These are phyloP conservation scores for Melinaea menophilus DNA, from an alignment of 2,888 invertebrate genomes.

Conservation along the genomic window DNA sequence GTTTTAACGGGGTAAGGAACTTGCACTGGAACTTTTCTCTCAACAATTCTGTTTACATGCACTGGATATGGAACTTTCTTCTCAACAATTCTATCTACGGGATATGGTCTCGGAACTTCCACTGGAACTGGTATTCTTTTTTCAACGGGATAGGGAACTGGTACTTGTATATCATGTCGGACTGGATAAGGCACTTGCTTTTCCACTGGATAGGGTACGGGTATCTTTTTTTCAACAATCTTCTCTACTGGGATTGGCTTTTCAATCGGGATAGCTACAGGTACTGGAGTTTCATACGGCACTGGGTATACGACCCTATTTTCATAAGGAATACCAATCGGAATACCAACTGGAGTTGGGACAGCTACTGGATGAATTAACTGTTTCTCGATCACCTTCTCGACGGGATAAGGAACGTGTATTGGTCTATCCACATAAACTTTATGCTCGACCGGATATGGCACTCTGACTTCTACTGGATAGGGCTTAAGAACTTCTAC, in stretches of 20 bases:
- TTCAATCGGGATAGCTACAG: slow-evolving; percentile 67
- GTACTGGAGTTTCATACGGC: slow-evolving; percentile 62
- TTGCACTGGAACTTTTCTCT: slow-evolving; percentile 64
- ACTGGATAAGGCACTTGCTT: slow-evolving; percentile 68
- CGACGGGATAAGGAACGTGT: slow-evolving; percentile 70
- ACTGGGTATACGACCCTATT: slow-evolving; percentile 58
- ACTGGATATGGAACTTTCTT: slow-evolving; percentile 69
- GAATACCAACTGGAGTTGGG: slow-evolving; percentile 66
- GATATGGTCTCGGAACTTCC: slow-evolving; percentile 67
- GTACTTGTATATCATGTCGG: slow-evolving; percentile 59
- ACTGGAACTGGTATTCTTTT: slow-evolving; percentile 76
- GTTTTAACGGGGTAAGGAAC: slow-evolving; percentile 73
- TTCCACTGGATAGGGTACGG: slow-evolving; percentile 74
- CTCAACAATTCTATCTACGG: slow-evolving; percentile 75
- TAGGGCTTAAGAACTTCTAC: slow-evolving; percentile 74
- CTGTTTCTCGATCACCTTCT: slow-evolving; percentile 75
- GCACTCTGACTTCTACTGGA: slow-evolving; percentile 74
- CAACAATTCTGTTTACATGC: slow-evolving; percentile 65
- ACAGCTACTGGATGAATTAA: slow-evolving; percentile 59
- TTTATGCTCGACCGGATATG: slow-evolving; percentile 71
- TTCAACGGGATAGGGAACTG: slow-evolving; percentile 56
- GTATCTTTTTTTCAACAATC: slow-evolving; percentile 65
- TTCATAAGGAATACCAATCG: slow-evolving; percentile 59
- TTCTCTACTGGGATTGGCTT: slow-evolving; percentile 57
- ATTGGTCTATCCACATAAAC: slow-evolving; percentile 74